phyloP scores from a whole-genome alignment of 2,888 invertebrate species.

The Notocelia uddmanniana region DNA sequence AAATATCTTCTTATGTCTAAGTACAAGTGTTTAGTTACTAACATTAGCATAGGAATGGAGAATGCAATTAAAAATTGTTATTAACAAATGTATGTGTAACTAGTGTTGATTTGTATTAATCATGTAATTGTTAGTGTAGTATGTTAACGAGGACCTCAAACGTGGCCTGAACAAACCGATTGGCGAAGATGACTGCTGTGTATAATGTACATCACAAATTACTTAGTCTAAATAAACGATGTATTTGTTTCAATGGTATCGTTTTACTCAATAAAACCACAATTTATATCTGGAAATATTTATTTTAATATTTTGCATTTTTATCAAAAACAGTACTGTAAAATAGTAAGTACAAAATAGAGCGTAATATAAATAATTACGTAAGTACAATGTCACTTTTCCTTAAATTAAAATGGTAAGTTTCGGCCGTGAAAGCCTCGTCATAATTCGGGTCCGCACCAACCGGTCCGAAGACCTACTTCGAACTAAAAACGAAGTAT shows the following conservation, averaged over 20 bases:
- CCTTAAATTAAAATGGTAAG: conserved; percentile 62
- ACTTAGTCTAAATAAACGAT: conserved; percentile 74
- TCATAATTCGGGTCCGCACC: conserved; percentile 8
- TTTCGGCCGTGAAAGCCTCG: conserved; percentile 7
- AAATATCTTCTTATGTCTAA: conserved; percentile 73
- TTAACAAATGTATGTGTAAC: conserved; percentile 63
- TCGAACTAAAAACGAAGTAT: too few relatives aligned
- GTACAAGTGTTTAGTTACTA: conserved; percentile 84
- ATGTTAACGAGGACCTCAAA: conserved; percentile 51
- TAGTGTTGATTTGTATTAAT: conserved; percentile 50
- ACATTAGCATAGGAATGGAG: conserved; percentile 71
- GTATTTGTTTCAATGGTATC: conserved; percentile 68
- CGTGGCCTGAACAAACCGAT: conserved; percentile 51
- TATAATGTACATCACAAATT: conserved; percentile 79
- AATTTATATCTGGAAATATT: conserved; percentile 48
- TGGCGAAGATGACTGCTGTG: conserved; percentile 63
- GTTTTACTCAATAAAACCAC: conserved; percentile 53
- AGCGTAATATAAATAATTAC: conserved; percentile 58
- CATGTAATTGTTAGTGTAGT: conserved; percentile 47
- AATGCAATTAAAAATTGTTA: conserved; percentile 71
- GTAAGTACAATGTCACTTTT: conserved; percentile 68
- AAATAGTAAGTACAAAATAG: conserved; percentile 81
- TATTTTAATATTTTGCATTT: conserved; percentile 55
- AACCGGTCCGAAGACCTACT: not conserved
- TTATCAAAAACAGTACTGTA: conserved; percentile 67